Percentiles rank a stretch among this genome's conserved stretches.
Conservation (phyloP, 2,113 vertebrate genomes). For the Hystrix cristata region DNA sequence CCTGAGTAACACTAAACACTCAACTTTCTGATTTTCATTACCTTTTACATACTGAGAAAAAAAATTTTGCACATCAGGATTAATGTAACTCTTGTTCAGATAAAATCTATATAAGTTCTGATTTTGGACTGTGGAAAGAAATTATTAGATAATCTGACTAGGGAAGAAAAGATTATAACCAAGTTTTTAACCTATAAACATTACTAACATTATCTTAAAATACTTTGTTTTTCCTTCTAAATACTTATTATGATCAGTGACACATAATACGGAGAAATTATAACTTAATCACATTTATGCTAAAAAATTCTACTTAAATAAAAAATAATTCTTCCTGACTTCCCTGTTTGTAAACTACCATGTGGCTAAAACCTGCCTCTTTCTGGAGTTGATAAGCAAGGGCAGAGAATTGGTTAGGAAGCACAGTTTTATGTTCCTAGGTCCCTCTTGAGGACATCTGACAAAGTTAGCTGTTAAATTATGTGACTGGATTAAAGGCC, state of each 20-base stretch:
- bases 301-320: neutral
- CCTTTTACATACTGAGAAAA: neutral
- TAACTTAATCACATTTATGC: neutral
- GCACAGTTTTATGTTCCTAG: no score
- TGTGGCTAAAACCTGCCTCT: neutral
- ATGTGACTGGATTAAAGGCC: fast-evolving
- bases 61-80: neutral
- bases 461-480: no score
- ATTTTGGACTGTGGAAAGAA: neutral
- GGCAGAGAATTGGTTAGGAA: neutral
- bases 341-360: neutral
- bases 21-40: neutral
- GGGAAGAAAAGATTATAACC: no score
- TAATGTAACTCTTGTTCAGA: neutral
- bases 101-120: neutral
- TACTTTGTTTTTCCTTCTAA: neutral
- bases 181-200: neutral
- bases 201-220: neutral
- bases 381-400: neutral
- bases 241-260: neutral
- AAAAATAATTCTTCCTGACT: neutral
- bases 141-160: neutral
- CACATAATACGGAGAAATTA: neutral
- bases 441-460: neutral
- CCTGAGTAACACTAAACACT: neutral